Evolutionary conservation across 2,113 vertebrate genomes (phyloP), one percentile per base, ranked within the genome.

Genomic region (Parotia lawesii): DNA sequence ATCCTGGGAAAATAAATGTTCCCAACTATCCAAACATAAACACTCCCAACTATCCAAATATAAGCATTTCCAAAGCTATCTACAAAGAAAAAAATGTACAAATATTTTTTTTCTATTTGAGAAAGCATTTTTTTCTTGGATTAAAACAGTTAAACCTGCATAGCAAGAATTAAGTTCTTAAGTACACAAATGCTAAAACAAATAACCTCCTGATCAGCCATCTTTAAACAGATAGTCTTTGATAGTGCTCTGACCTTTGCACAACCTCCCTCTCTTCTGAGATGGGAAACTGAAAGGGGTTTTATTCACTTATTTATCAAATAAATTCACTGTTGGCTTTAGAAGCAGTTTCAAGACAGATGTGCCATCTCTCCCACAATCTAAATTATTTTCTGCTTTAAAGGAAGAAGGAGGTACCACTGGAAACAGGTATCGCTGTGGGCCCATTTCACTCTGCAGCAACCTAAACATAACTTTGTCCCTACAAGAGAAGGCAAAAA

Each of bases 1-100:
- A 17, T 75, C 54, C 58, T 93, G 75, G 75, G 60, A 95, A 93
- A 93, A 87, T 42, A 69, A 95, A 79, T 38, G 22, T 54, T 85
- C 83, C 35, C 66, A 79, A 17, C 19, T 27, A 57, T 8, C 54
- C 80, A 76, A 80, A 87, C 24, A 75, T 29, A 91, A 91, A 87
- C 31, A 44, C 42, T 48, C 16, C 42, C 40, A 61, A 14, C 50
- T 74, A 50, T 25, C 33, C 62, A 84, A 84, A 61, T 48, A 89
- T 5, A 83, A 89, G 61, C 13, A 45, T 71, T 74, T 44, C 54
- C 45, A 58, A 89, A 90, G 29, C 8, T 27, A 33, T 50, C 31
- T 27, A 31, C 31, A 75, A 74, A 77, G 48, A 42, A 83, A 82
- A 79, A 82, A 37, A 53, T 3, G 25, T 19, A 38, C 23, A 16